Percentiles rank a stretch among this genome's conserved stretches.
phyloP scores from a whole-genome alignment of 2,113 vertebrate genomes.

The Leiothrix lutea region DNA sequence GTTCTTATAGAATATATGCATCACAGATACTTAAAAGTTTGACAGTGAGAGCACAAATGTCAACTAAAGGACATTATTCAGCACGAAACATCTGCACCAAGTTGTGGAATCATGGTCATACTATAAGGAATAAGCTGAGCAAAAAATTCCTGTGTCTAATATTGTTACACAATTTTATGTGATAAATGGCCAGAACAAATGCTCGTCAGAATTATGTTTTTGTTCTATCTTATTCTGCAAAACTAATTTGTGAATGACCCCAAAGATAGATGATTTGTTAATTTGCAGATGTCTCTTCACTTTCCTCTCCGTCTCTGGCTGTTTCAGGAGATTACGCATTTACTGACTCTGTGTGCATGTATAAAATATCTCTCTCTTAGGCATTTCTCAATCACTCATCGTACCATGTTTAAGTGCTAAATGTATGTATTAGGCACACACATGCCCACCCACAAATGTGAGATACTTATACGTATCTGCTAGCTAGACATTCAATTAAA shows the following conservation, averaged over 20 bases:
- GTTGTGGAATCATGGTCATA: conserved; percentile 46
- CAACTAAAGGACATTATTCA: conserved; percentile 2
- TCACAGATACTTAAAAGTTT: not conserved
- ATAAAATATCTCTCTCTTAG: conserved; percentile 3
- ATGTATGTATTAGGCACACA: conserved; percentile 1
- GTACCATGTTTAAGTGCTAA: not conserved
- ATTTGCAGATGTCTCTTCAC: conserved; percentile 63
- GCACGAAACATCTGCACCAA: conserved; percentile 11
- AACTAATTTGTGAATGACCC: conserved; percentile 65
- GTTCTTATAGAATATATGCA: conserved; percentile 10
- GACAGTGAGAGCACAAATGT: conserved; percentile 4
- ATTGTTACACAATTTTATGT: conserved; percentile 55
- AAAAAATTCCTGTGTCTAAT: conserved; percentile 45
- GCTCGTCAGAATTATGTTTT: conserved; percentile 66
- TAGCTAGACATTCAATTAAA: conserved; percentile 67
- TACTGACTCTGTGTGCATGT: not conserved
- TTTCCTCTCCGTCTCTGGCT: not conserved
- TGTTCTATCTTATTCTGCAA: conserved; percentile 68
- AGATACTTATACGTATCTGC: conserved; percentile 62
- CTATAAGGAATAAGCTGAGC: conserved; percentile 23
- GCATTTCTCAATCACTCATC: conserved; percentile 46
- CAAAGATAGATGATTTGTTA: conserved; percentile 66
- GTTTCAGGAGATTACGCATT: not conserved
- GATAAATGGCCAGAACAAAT: conserved; percentile 67
- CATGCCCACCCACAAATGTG: conserved; percentile 26